Conservation (phyloP, 2,113 vertebrate genomes). For the Clarias magur region DNA sequence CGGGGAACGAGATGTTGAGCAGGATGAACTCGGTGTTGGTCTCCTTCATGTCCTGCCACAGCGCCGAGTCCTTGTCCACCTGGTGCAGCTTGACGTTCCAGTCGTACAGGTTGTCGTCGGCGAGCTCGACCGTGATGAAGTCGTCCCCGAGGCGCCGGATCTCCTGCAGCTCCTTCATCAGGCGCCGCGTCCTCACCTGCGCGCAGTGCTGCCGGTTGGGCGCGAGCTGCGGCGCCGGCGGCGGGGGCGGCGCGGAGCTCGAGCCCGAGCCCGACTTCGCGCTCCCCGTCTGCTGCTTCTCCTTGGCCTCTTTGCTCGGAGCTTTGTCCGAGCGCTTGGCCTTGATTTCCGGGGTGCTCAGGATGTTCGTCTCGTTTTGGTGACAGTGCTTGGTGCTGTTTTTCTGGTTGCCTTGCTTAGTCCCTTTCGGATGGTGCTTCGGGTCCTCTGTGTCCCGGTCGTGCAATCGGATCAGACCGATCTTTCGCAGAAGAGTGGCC, state of each 20-base stretch:
- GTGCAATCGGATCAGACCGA: constrained; percentile 95
- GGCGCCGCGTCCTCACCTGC: constrained; percentile 92
- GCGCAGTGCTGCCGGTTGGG: constrained; percentile 92
- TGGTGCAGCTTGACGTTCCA: constrained; percentile 99
- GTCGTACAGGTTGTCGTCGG: constrained; percentile 98
- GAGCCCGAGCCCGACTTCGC: constrained; percentile 67
- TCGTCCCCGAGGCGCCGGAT: constrained; percentile 94
- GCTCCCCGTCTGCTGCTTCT: constrained; percentile 69
- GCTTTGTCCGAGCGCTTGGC: constrained; percentile 79
- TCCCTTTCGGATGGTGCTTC: constrained; percentile 89
- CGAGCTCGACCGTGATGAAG: constrained; percentile 98
- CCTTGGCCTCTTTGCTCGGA: constrained; percentile 73
- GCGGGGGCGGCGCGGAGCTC: constrained; percentile 73
- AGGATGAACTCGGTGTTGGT: constrained; percentile 97
- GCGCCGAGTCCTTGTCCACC: constrained; percentile 98
- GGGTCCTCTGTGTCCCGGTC: constrained; percentile 96
- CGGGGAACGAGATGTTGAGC: constrained; percentile 97
- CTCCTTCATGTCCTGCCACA: constrained; percentile 99
- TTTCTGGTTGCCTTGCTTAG: constrained; percentile 82
- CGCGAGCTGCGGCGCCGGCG: constrained; percentile 75
- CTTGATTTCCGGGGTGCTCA: constrained; percentile 80
- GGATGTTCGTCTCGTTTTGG: constrained; percentile 79
- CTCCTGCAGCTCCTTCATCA: constrained; percentile 99
- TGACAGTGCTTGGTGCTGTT: constrained; percentile 83
- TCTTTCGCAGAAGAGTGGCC: constrained; percentile 96